A percentile compares a stretch with the other conserved stretches of the same genome.
Evolutionary conservation across 2,797 vertebrate genomes (phyloP).

Genomic region (Peromyscus eremicus): DNA sequence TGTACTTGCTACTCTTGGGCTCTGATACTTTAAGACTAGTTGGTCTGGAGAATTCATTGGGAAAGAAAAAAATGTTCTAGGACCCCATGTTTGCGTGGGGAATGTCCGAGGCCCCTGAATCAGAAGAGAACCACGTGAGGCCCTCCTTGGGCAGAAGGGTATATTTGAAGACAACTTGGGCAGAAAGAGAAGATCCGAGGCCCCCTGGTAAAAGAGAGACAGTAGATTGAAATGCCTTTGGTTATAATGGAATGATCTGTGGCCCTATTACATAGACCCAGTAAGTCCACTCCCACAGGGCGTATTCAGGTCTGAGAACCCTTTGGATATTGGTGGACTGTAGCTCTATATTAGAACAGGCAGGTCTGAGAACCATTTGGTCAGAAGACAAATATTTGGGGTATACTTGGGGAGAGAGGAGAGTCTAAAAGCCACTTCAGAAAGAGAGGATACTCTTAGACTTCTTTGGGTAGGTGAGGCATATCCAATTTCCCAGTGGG

Average conservation of each 20-base stretch:
- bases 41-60: fast-evolving
- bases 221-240: neutral
- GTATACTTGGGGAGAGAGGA: neutral
- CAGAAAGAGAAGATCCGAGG: neutral
- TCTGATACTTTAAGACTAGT: neutral
- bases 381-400: neutral
- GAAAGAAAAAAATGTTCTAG: neutral
- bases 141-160: too few species aligned
- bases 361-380: neutral
- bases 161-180: neutral
- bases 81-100: too few species aligned
- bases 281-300: neutral
- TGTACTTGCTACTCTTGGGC: neutral
- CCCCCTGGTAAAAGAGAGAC: neutral
- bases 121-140: neutral
- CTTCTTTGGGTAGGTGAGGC: neutral
- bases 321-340: neutral
- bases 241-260: neutral
- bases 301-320: neutral
- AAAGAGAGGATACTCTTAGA: neutral
- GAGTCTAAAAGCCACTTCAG: neutral
- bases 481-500: neutral
- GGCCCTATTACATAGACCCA: neutral
- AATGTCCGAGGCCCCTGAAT: neutral
- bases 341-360: too few species aligned